Base-by-base conservation (phyloP, 2,888 invertebrate genomes). In the Esperia sulphurella region DNA sequence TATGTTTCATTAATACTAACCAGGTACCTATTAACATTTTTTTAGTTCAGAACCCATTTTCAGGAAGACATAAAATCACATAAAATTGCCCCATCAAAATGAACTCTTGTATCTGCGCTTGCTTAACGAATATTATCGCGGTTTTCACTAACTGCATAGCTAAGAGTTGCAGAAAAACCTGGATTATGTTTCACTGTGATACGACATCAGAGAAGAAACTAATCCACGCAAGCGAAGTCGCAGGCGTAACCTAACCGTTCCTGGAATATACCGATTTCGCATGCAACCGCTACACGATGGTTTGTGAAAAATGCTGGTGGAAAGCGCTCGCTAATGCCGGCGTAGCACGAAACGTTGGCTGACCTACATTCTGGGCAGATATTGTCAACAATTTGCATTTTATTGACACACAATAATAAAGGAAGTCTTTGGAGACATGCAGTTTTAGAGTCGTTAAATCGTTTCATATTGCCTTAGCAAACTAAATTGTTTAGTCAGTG, bases 321-420 rank as follows among this genome's bases (percentile, higher is more conserved):
- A 68, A 68, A 69, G 57, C 59, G 55, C 83, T 80, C 78, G 83
- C 83, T 80, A 86, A 86, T 74, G 79, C 58, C 56, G 48, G 46
- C 48, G 35, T 33, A 55, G 53, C 86, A 85, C 83, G 86, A 59
- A 63, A 78, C 51, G 48, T n/a, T n/a, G n/a, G n/a, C 50, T 61
- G 80, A 75, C 84, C 81, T 74, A 82, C 55, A 78, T 80, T 67
- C 66, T 52, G 21, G 14, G 9, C 41, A 49, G 46, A 43, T 39
- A 40, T 49, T 45, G 41, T 47, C 47, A 45, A 46, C 21, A 14
- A 51, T 47, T 51, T 51, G 47, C 45, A 51, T 51, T 43, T 45
- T 45, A 51, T 51, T 48, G 50, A 47, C 46, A 41, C 30, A 41
- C 12, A 33, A 35, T 43, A 14, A 12, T 43, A 21, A 43, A 44